phyloP scores from a whole-genome alignment of 2,888 invertebrate species.

The Odontomyia ornata region DNA sequence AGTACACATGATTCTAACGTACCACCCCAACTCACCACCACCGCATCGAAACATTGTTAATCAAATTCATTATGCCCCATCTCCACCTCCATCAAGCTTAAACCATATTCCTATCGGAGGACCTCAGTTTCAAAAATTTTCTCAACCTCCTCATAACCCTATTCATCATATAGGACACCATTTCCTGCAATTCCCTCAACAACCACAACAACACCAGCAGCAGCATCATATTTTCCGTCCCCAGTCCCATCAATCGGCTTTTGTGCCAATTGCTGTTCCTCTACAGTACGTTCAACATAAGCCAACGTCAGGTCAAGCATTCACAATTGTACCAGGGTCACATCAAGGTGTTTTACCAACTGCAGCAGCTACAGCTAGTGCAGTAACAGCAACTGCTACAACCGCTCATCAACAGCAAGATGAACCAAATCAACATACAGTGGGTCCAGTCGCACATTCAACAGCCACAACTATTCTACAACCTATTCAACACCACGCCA shows the following conservation, averaged over 20 bases:
- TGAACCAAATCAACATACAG: neutral
- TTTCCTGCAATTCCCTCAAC: neutral
- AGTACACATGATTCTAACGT: constrained; percentile 14
- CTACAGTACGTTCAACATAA: neutral
- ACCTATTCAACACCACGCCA: constrained; percentile 4
- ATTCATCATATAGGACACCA: neutral
- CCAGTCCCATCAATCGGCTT: constrained; percentile 2
- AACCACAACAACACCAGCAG: neutral
- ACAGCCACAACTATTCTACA: neutral
- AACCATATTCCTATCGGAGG: neutral
- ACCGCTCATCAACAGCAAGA: neutral
- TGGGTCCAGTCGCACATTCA: neutral
- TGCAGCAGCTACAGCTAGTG: neutral
- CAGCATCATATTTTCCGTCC: neutral
- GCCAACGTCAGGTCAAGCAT: neutral
- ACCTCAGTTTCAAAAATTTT: neutral
- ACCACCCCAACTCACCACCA: neutral
- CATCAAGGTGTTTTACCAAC: neutral
- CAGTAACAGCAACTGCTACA: neutral
- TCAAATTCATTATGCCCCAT: neutral
- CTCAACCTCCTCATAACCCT: constrained; percentile 3
- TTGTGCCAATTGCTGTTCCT: constrained; percentile 16
- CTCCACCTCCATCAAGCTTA: neutral
- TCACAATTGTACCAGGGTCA: neutral
- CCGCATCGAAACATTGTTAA: neutral